phyloP scores from a whole-genome alignment of 2,888 invertebrate genomes.

The Gari tellinella region DNA sequence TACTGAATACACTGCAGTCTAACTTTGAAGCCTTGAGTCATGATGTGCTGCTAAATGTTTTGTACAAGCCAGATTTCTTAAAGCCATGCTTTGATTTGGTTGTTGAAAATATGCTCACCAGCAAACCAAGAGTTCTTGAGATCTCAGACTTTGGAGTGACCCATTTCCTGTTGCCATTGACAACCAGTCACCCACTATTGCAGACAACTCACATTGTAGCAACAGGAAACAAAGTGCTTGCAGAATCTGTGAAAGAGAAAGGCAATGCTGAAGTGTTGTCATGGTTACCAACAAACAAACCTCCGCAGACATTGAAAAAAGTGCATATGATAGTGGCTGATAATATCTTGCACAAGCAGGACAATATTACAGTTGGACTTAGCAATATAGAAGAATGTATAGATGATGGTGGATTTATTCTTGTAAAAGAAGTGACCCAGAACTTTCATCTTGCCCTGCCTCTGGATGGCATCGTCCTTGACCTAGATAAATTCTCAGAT shows the following conservation, averaged over 20 bases:
- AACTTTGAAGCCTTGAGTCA: slow-evolving; percentile 13
- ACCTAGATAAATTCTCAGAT: slow-evolving; percentile 45
- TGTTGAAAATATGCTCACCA: slow-evolving; percentile 38
- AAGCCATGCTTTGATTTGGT: slow-evolving; percentile 87
- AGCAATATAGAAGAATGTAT: slow-evolving; percentile 86
- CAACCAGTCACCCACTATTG: slow-evolving; percentile 89
- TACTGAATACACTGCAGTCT: slow-evolving; percentile 16
- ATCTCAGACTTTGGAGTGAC: slow-evolving; percentile 82
- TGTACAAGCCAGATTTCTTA: slow-evolving; percentile 65
- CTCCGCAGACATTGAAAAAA: slow-evolving; percentile 72
- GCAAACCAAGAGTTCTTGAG: slow-evolving; percentile 87
- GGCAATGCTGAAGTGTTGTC: slow-evolving; percentile 85
- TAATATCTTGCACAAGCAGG: slow-evolving; percentile 73
- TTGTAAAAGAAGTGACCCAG: slow-evolving; percentile 84
- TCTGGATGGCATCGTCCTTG: slow-evolving; percentile 65
- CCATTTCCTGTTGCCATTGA: slow-evolving; percentile 60
- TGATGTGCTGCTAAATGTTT: slow-evolving; percentile 34
- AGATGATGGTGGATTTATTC: slow-evolving; percentile 86
- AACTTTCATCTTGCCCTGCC: slow-evolving; percentile 77
- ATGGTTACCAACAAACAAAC: slow-evolving; percentile 87
- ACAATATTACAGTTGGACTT: slow-evolving; percentile 63
- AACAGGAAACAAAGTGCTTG: slow-evolving; percentile 51
- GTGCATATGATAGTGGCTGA: slow-evolving; percentile 79
- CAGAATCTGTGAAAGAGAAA: slow-evolving; percentile 40
- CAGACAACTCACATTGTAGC: slow-evolving; percentile 87